Evolutionary conservation across 2,888 invertebrate genomes (phyloP).

Genomic region (Cataglyphis cursor): DNA sequence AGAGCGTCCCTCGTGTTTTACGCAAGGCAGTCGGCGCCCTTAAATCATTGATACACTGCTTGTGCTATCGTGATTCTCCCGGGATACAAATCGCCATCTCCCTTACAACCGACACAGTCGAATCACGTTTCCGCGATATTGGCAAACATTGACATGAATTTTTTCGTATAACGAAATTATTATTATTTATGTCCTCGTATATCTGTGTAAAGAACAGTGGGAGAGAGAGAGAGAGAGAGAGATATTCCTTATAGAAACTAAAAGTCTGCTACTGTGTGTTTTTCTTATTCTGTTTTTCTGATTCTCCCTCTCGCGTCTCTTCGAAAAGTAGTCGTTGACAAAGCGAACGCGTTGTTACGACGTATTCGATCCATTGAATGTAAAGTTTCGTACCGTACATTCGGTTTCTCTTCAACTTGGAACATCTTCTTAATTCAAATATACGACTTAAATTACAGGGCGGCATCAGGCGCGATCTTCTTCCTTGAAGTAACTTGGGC

Average conservation of each 20-base stretch:
- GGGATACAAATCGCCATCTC: background rate
- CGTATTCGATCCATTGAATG: background rate
- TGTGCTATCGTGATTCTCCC: slow-evolving; percentile 18
- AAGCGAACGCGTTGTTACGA: background rate
- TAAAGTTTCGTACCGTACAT: background rate
- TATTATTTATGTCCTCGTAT: background rate
- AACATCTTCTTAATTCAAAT: slow-evolving; percentile 12
- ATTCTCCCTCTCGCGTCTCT: background rate
- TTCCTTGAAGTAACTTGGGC: slow-evolving; percentile 90
- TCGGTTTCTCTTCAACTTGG: background rate
- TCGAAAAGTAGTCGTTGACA: background rate
- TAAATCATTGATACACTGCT: slow-evolving; percentile 26
- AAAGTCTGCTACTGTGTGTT: background rate
- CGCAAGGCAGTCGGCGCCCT: slow-evolving; percentile 9
- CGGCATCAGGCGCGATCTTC: slow-evolving; percentile 88
- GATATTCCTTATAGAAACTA: background rate
- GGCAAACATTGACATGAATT: background rate
- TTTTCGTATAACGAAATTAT: background rate
- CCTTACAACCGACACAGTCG: background rate
- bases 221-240: too few relatives aligned
- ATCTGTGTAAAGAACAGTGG: background rate
- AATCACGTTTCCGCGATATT: slow-evolving; percentile 5
- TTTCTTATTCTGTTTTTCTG: background rate
- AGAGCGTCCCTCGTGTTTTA: slow-evolving; percentile 28
- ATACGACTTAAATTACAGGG: slow-evolving; percentile 84